These are phyloP conservation scores for Scaptomyza pallida DNA, from an alignment of 1,140 invertebrate genomes.

Conservation along the genomic window DNA sequence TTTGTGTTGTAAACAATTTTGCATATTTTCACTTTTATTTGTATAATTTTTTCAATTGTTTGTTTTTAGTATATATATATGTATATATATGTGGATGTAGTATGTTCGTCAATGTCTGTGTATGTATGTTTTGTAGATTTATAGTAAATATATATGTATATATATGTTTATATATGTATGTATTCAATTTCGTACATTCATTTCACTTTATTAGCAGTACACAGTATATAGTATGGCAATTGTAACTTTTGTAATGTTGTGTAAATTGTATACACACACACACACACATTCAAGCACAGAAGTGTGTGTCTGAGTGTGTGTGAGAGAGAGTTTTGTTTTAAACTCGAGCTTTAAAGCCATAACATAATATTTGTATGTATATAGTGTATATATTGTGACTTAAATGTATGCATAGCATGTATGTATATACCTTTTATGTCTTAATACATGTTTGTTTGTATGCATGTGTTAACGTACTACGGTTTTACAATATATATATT, in stretches of 20 bases:
- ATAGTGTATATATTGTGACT: conserved; percentile 13
- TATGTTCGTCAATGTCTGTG: conserved; percentile 14
- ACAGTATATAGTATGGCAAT: conserved; percentile 1
- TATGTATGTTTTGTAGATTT: conserved; percentile 1
- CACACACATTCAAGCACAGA: not conserved
- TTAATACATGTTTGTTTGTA: conserved; percentile 10
- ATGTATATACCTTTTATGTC: not conserved
- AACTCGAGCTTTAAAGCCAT: conserved; percentile 3
- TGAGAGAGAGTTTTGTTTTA: not conserved
- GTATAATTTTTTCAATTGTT: conserved; percentile 30
- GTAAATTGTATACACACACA: not conserved
- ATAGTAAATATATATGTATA: conserved; percentile 10
- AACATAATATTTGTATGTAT: conserved; percentile 10
- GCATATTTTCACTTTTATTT: conserved; percentile 73
- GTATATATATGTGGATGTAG: conserved; percentile 57
- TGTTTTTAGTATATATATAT: conserved; percentile 25
- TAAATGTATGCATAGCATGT: conserved; percentile 32
- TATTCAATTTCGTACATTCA: not conserved
- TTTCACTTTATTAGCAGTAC: conserved; percentile 2
- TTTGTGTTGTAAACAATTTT: conserved; percentile 66
- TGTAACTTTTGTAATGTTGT: conserved; percentile 5
- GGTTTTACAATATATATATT: conserved; percentile 14
- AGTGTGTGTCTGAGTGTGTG: conserved; percentile 2
- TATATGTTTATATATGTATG: conserved; percentile 3
- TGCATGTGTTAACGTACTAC: conserved; percentile 32